Conservation (phyloP, 2,888 invertebrate species). For the Hypsopygia costalis region DNA sequence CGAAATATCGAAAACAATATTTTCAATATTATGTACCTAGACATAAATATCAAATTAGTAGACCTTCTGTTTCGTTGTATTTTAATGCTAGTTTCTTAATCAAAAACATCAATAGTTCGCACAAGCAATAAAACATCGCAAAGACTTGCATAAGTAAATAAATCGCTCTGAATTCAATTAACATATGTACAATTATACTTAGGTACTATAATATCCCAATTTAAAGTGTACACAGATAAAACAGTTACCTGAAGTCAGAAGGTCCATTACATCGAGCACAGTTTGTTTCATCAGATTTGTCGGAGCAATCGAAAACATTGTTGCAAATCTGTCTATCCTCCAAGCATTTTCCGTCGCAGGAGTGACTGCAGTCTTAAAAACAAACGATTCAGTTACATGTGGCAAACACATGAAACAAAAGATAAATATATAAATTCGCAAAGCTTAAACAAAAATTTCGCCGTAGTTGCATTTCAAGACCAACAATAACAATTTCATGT, state of each 20-base stretch:
- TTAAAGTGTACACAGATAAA: neutral
- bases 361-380: slow-evolving; percentile 56
- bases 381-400: slow-evolving; percentile 30
- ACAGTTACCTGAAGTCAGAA: slow-evolving; percentile 62
- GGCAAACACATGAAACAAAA: slow-evolving; percentile 5
- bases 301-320: slow-evolving; percentile 77
- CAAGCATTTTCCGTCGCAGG: slow-evolving; percentile 82
- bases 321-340: slow-evolving; percentile 81
- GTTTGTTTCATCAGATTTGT: slow-evolving; percentile 78
- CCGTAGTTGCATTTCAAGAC: neutral
- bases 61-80: too few relatives aligned
- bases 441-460: slow-evolving; percentile 4
- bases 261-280: slow-evolving; percentile 53
- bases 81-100: too few relatives aligned
- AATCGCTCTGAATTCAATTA: too few relatives aligned
- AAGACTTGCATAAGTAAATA: too few relatives aligned
- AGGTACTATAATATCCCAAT: too few relatives aligned
- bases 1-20: too few relatives aligned
- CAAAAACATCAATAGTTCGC: too few relatives aligned
- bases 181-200: too few relatives aligned
- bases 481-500: too few relatives aligned
- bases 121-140: too few relatives aligned
- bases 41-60: too few relatives aligned
- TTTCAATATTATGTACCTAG: too few relatives aligned
- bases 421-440: slow-evolving; percentile 7